Conservation (phyloP, 2,113 vertebrate species). For the Piaya cayana region DNA sequence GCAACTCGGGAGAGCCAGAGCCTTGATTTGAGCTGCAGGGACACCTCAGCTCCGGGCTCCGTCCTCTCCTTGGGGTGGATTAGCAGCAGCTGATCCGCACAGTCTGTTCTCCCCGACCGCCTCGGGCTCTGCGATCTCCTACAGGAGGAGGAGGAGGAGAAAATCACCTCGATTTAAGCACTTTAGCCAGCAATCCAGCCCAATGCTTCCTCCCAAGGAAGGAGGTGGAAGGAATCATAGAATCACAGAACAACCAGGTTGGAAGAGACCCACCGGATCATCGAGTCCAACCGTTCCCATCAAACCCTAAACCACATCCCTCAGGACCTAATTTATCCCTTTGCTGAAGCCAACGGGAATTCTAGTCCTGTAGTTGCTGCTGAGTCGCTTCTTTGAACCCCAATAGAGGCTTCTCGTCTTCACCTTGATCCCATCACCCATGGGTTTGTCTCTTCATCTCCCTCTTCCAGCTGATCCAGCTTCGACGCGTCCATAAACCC, state of each 20-base stretch:
- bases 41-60: neutral
- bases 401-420: neutral
- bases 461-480: neutral
- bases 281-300: no score
- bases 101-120: neutral
- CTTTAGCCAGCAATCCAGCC: neutral
- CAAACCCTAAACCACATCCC: no score
- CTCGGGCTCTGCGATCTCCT: neutral
- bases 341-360: neutral
- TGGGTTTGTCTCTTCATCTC: neutral
- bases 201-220: neutral
- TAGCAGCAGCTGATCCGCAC: neutral
- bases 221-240: no score
- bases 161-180: neutral
- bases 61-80: neutral
- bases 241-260: no score
- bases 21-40: neutral
- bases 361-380: neutral
- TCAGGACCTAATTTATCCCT: no score
- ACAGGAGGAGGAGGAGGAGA: neutral
- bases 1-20: neutral
- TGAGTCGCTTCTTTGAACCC: neutral
- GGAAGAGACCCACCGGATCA: no score
- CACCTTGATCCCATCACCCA: neutral
- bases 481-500: neutral